Evolutionary conservation across 2,113 vertebrate genomes (phyloP).

Genomic region (Melozone crissalis): DNA sequence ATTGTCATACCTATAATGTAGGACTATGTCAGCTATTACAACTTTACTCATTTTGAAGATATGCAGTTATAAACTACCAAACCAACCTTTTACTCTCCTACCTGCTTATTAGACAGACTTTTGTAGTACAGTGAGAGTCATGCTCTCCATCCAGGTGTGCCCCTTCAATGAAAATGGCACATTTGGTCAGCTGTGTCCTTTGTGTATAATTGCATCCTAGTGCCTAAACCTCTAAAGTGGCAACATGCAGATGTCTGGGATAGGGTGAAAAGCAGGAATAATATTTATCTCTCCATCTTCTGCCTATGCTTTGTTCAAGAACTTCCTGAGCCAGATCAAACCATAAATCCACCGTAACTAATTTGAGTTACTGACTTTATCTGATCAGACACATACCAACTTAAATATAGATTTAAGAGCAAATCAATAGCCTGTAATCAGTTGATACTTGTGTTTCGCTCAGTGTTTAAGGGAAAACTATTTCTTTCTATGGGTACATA

Average conservation of each 20-base stretch:
- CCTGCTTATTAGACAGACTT: neutral
- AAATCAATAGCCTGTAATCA: neutral
- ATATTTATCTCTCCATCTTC: rapidly evolving
- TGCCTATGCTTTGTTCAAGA: neutral
- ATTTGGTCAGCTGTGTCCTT: neutral
- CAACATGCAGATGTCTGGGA: neutral
- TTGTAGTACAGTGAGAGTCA: neutral
- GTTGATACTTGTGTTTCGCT: neutral
- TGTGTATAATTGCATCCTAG: neutral
- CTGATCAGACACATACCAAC: neutral
- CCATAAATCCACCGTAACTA: neutral
- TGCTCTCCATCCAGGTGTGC: neutral
- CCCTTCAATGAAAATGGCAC: neutral
- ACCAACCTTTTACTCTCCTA: neutral
- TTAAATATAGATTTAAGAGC: neutral
- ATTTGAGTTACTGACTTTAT: neutral
- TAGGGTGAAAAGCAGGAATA: neutral
- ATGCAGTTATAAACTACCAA: neutral
- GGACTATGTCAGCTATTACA: neutral
- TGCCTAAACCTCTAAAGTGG: neutral
- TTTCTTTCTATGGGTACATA: neutral
- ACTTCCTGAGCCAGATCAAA: neutral
- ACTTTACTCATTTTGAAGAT: neutral
- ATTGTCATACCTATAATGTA: neutral
- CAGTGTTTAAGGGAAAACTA: neutral